Evolutionary conservation across 1,140 invertebrate genomes (phyloP).

Genomic region (Drosophila aff.): DNA sequence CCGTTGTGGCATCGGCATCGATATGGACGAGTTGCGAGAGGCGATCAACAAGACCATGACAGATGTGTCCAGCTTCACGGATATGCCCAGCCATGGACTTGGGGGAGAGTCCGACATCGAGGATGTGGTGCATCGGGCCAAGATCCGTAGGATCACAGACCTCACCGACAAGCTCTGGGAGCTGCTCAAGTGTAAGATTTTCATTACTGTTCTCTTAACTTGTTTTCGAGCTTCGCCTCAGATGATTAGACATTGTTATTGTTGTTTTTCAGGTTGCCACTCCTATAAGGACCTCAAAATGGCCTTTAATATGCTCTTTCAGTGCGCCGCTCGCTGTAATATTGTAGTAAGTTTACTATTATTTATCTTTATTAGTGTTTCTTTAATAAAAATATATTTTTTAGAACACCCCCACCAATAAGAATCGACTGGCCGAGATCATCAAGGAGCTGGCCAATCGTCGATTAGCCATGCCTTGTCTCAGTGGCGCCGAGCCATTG

Average conservation of each 20-base stretch:
- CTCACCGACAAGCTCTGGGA: conserved; percentile 84
- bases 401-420: conserved; percentile 82
- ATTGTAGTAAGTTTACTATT: conserved; percentile 67
- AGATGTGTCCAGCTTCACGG: conserved; percentile 61
- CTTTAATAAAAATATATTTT: not conserved
- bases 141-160: conserved; percentile 61
- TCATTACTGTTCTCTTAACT: too few relatives aligned
- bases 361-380: not conserved
- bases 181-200: conserved; percentile 65
- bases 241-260: not conserved
- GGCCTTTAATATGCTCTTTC: conserved; percentile 76
- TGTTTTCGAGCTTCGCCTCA: not conserved
- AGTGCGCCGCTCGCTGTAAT: conserved; percentile 78
- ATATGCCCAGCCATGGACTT: conserved; percentile 36
- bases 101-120: conserved; percentile 65
- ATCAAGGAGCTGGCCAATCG: conserved; percentile 79
- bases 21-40: conserved; percentile 75
- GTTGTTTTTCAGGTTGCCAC: conserved; percentile 50
- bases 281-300: conserved; percentile 78
- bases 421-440: conserved; percentile 81
- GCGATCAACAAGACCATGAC: conserved; percentile 72
- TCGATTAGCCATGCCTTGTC: conserved; percentile 77
- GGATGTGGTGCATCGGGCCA: conserved; percentile 67
- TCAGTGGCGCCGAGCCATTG: conserved; percentile 77
- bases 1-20: conserved; percentile 73